Evolutionary conservation across 2,888 invertebrate species (phyloP), one percentile per base, ranked within the genome.

Genomic region (Lamellibrachia satsuma): DNA sequence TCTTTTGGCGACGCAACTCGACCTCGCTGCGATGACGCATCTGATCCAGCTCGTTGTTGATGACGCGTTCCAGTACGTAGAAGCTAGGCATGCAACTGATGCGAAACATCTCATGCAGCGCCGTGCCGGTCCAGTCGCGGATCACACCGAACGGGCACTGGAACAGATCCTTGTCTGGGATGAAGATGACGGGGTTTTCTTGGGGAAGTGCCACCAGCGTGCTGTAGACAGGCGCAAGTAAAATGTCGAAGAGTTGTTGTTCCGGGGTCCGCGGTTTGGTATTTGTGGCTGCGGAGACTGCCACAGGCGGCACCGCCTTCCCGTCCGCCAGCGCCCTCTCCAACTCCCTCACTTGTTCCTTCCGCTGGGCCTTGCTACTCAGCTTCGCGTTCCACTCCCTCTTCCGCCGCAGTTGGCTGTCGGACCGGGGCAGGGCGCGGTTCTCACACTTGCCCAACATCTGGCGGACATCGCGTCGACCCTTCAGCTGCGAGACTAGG

Each of bases 81-180:
- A 96, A 92, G 93, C 95, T 95, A 22, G 96, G 95, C 51, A 95
- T 91, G 92, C 94, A 94, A n/a, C 95, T 95, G 52, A 96, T 93
- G 75, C 94, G 93, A 93, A 95, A 96, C 52, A 95, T 93, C 15
- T 94, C 92, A 6, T 90, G 60, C 91, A 94, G 91, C 6, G 3
- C 11, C 52, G 39, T 92, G 2, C 93, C 93, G 8, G 93, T 94
- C 94, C 95, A 95, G 93, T 96, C 95, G 91, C 95, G 94, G 3
- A 96, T 94, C 22, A 94, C 92, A 27, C 93, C 94, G 93, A 96
- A 96, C 1, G 96, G 96, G 91, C 95, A 95, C n/a, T 94, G 93
- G 92, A 93, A 94, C 52, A 96, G 93, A n/a, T 94, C 93, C 91
- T 95, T 95, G 93, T 96, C 96, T n/a, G 96, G 96, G 22, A 96